Conservation (phyloP, 2,888 invertebrate genomes). For the Iselma pallidipennis region DNA sequence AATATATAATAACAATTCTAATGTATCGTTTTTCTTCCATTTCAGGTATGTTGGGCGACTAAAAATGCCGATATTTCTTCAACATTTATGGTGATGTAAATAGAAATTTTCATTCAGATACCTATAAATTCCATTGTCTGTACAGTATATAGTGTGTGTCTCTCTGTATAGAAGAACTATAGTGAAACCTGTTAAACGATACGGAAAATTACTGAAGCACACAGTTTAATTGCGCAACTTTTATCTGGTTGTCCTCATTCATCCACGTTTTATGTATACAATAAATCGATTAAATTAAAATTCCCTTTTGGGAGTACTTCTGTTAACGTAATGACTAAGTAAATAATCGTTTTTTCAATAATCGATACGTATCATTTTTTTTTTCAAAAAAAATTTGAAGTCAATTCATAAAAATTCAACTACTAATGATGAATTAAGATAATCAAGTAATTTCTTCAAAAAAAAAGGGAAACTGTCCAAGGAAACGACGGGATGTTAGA, state of each 20-base stretch:
- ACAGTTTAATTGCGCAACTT: slow-evolving; percentile 25
- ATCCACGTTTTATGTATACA: slow-evolving; percentile 9
- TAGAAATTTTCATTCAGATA: neutral
- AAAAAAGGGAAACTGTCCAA: too few relatives aligned
- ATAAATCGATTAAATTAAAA: slow-evolving; percentile 15
- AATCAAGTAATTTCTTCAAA: too few relatives aligned
- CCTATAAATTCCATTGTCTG: neutral
- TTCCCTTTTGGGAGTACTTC: slow-evolving; percentile 6
- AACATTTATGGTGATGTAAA: neutral
- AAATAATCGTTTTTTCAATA: neutral
- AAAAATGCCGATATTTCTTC: neutral
- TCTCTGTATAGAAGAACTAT: slow-evolving; percentile 5
- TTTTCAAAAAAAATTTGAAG: too few relatives aligned
- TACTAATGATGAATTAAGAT: too few relatives aligned
- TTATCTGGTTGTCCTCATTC: slow-evolving; percentile 26
- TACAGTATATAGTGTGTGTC: neutral
- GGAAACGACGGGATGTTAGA: too few relatives aligned
- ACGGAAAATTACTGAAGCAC: slow-evolving; percentile 27
- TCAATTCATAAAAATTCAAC: too few relatives aligned
- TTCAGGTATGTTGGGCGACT: slow-evolving; percentile 10
- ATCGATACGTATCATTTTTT: too few relatives aligned
- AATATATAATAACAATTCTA: neutral
- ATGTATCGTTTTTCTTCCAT: neutral
- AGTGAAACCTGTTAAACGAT: slow-evolving; percentile 25
- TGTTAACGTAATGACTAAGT: neutral